phyloP scores from a whole-genome alignment of 2,113 vertebrate genomes.

The Oryctolagus cuniculus region mOryCun1.1 NC_091436.1:105235001-105235500 shows the following conservation, averaged over 20 bases:
- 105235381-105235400: background rate
- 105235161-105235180: background rate
- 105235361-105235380: background rate
- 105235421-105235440: background rate
- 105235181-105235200: background rate
- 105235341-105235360: background rate
- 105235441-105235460: background rate
- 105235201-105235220: background rate
- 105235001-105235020: background rate
- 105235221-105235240: background rate
- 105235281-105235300: background rate
- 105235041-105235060: background rate
- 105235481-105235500: background rate
- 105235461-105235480: background rate
- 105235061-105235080: background rate
- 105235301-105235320: background rate
- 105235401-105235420: background rate
- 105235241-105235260: background rate
- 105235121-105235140: background rate
- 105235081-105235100: background rate
- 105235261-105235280: rapidly evolving
- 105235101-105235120: background rate
- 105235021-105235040: background rate
- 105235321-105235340: background rate
- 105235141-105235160: constrained; percentile 41